Base-by-base conservation (phyloP, 2,113 vertebrate genomes). In the Malurus melanocephalus region DNA sequence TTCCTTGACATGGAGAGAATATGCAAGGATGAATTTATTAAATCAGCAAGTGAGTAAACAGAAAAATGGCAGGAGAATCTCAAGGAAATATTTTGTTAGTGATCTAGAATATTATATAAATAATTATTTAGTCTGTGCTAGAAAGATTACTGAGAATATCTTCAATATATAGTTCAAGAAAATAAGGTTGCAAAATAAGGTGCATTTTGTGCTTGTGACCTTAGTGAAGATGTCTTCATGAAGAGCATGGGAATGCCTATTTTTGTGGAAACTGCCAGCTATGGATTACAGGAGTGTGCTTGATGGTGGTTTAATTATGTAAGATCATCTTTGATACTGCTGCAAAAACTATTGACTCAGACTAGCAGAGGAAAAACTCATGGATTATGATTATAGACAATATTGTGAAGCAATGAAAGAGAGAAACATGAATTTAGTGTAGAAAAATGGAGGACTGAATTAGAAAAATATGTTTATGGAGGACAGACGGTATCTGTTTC, bases 401-500 rank as follows among this genome's bases (percentile, higher is more conserved):
- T 40, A 28, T 23, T 51, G 8, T 32, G 21, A 65, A 73, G 17
- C 11, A 73, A 40, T 22, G 30, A 79, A 76, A 84, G 45, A 51
- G 5, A 68, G 14, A 72, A 81, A 32, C 15, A 56, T 19, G 5
- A 65, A 77, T 46, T 60, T 53, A 45, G 3, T 3, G 2, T 14
- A 26, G 46, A 65, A 80, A 66, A 88, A 81, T 27, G 21, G n/a
- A 75, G 14, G 27, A 51, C 2, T 38, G 35, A 46, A 48, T 79
- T 87, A 82, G 24, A 42, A 82, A 73, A 72, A 72, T 0, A 10
- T 15, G 2, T 49, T 89, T 61, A 17, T 22, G 59, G 32, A 87
- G 28, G 4, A 49, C 8, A 35, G n/a, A 13, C 0, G 0, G 7
- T 62, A 32, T 17, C 2, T 0, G 2, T 18, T 66, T 73, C 38